These are phyloP conservation scores for Heliothis virescens DNA, from an alignment of 1,140 invertebrate genomes.

Conservation along the genomic window DNA sequence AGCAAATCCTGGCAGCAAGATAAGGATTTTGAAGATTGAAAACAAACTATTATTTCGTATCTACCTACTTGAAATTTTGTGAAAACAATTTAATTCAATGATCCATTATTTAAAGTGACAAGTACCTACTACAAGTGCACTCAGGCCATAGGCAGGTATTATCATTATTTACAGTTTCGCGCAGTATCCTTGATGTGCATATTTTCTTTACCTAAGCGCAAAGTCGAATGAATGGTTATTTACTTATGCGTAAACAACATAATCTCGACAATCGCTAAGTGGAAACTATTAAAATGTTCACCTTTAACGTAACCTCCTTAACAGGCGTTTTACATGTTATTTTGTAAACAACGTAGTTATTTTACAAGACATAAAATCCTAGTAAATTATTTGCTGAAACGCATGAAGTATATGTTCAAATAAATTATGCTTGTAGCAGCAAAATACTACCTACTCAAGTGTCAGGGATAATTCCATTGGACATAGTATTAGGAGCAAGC, in stretches of 20 bases:
- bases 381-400: not conserved
- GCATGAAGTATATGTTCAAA: not conserved
- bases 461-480: too few relatives aligned
- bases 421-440: not conserved
- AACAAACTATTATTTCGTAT: too few relatives aligned
- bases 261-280: conserved; percentile 35
- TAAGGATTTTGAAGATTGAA: too few relatives aligned
- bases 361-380: not conserved
- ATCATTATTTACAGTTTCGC: conserved; percentile 31
- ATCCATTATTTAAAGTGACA: not conserved
- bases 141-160: not conserved
- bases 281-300: conserved; percentile 33
- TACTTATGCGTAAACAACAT: conserved; percentile 40
- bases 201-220: conserved; percentile 28
- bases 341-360: not conserved
- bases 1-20: too few relatives aligned
- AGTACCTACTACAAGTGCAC: conserved; percentile 11
- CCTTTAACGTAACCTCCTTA: conserved; percentile 31
- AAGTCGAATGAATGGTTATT: conserved; percentile 25
- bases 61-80: not conserved
- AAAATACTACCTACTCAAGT: not conserved
- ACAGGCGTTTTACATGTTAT: not conserved
- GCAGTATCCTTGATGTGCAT: conserved; percentile 23
- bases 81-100: conserved; percentile 16
- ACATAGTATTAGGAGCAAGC: too few relatives aligned